Base-by-base conservation (phyloP, 2,797 vertebrate genomes). In the Rhodeus uyekii region DNA sequence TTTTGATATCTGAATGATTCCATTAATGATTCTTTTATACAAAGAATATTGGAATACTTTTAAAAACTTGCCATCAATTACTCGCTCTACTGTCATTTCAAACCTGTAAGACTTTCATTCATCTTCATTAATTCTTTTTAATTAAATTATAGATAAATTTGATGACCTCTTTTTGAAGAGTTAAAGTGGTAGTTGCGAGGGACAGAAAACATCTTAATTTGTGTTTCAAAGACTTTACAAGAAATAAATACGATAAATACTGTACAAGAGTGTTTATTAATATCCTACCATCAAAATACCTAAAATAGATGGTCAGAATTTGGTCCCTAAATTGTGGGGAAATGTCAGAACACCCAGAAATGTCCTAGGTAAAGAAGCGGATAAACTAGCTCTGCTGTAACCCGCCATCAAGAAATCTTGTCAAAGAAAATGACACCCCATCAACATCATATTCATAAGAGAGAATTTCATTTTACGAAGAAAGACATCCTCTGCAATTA, bases 401-500 rank as follows among this genome's bases (percentile, higher is more conserved):
- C 79, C 27, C 34, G 55, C 72, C 46, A 68, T 82, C 72, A 82
- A 75, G 61, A 76, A 46, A 32, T 44, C 13, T 36, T 58, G 72
- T 58, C 19, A 7, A 74, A 74, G 38, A 75, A 82, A 82, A 76
- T 82, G 61, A 82, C 72, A 82, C n/a, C 29, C 36, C 14, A 82
- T 76, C 14, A 9, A 68, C 29, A 74, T 53, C n/a, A 42, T 53
- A 53, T 78, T 61, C 22, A 12, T 63, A 73, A 36, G 18, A 32
- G 7, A 42, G 71, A 42, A 36, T 22, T 24, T 76, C 7, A 68
- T 68, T 76, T 76, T 34, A 69, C 38, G 7, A 69, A 76, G 64
- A 44, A 81, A 65, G 60, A 84, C 75, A 83, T 67, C 76, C 71
- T 78, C 46, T 34, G 55, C 78, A 50, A 76, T 83, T 84, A 46